Conservation (phyloP, 2,888 invertebrate species). For the Catocala sponsa region DNA sequence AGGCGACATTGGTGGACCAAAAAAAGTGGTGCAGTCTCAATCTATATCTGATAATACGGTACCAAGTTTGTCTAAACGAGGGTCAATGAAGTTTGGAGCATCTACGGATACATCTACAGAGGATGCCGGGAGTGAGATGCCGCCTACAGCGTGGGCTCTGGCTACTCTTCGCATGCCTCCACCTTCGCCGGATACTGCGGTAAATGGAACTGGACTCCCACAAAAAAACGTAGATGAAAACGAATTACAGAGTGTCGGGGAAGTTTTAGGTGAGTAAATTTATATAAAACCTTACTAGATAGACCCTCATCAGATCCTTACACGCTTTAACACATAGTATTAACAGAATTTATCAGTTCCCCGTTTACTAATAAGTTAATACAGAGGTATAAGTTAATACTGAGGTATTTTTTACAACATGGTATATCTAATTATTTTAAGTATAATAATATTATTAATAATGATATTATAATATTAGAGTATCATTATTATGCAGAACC, state of each 20-base stretch:
- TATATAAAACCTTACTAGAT: not conserved
- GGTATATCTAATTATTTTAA: no score
- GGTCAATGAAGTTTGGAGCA: constrained; percentile 78
- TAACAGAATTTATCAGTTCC: no score
- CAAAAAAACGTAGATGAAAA: constrained; percentile 76
- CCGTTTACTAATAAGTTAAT: no score
- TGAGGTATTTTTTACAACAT: no score
- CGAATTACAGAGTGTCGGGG: constrained; percentile 80
- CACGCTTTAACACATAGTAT: no score
- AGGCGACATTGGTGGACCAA: constrained; percentile 73
- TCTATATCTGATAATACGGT: constrained; percentile 82
- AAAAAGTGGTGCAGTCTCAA: constrained; percentile 78
- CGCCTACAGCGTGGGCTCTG: constrained; percentile 85
- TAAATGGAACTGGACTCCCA: constrained; percentile 62
- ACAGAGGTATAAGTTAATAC: no score
- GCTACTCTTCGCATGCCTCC: constrained; percentile 81
- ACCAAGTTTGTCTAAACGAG: constrained; percentile 82
- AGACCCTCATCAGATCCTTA: no score
- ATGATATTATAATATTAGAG: no score
- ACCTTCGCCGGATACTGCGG: constrained; percentile 55
- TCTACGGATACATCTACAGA: constrained; percentile 69
- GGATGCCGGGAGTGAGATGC: constrained; percentile 68
- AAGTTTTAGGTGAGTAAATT: constrained; percentile 69
- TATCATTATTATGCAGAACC: no score
- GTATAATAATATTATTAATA: no score